Percentiles rank a stretch among this genome's conserved stretches.
phyloP scores from a whole-genome alignment of 2,113 vertebrate species.

The Cynopterus brachyotis region DNA sequence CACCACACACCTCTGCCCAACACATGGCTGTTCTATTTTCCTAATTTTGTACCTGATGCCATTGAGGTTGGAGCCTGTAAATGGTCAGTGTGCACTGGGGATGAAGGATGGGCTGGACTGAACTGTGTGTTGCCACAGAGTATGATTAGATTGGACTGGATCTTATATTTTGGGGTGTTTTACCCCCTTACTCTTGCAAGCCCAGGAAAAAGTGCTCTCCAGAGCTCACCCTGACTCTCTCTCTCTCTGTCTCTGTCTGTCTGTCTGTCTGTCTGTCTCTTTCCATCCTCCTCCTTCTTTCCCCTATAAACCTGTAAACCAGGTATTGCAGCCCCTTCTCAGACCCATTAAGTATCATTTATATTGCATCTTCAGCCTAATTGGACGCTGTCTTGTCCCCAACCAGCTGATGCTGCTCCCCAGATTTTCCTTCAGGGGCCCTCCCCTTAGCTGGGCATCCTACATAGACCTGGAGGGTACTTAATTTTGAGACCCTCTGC shows the following conservation, averaged over 20 bases:
- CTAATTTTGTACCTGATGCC: not conserved
- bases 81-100: accelerated
- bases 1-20: conserved; percentile 28
- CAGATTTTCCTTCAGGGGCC: conserved; percentile 46
- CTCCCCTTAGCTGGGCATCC: conserved; percentile 40
- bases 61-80: conserved; percentile 32
- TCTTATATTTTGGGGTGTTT: not conserved
- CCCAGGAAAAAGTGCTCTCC: too few relatives aligned
- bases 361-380: conserved; percentile 50
- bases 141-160: not conserved
- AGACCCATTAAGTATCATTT: conserved; percentile 5
- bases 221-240: not conserved
- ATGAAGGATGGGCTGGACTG: not conserved
- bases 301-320: not conserved
- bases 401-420: conserved; percentile 68
- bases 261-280: too few relatives aligned
- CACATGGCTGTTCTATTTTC: conserved; percentile 38
- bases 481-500: conserved; percentile 31
- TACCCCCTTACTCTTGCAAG: not conserved
- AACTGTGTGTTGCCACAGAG: not conserved
- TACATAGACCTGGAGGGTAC: conserved; percentile 46
- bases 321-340: not conserved
- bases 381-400: conserved; percentile 56
- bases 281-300: not conserved
- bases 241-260: not conserved